Evolutionary conservation across 2,888 invertebrate species (phyloP).

Genomic region (Ditylenchus weischeri): DNA sequence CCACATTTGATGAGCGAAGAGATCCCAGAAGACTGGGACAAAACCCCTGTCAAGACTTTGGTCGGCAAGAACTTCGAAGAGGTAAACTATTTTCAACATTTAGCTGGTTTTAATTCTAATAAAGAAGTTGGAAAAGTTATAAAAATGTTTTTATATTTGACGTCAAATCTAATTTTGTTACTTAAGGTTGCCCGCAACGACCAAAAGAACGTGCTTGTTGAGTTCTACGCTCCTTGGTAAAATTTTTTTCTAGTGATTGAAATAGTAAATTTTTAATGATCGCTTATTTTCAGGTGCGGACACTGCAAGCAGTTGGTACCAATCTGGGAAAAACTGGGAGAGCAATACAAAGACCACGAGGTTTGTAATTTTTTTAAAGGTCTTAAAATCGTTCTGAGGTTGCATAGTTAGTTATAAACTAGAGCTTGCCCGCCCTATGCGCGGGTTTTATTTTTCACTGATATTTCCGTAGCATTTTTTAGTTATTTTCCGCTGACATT

Average conservation of each 20-base stretch:
- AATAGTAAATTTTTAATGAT: neutral
- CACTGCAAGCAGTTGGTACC: slow-evolving; percentile 95
- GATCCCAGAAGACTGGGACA: slow-evolving; percentile 92
- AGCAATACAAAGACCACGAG: slow-evolving; percentile 77
- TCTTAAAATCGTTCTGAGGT: too few relatives aligned
- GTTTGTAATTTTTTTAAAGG: too few relatives aligned
- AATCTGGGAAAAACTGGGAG: slow-evolving; percentile 90
- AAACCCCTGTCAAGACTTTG: slow-evolving; percentile 81
- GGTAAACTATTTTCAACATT: slow-evolving; percentile 52
- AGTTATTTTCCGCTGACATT: too few relatives aligned
- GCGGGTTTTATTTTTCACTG: too few relatives aligned
- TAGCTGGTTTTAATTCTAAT: slow-evolving; percentile 81
- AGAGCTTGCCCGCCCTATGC: too few relatives aligned
- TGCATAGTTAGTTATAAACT: too few relatives aligned
- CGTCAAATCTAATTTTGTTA: too few relatives aligned
- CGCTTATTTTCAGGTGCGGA: slow-evolving; percentile 17
- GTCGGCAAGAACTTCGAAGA: slow-evolving; percentile 93
- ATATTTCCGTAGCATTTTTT: too few relatives aligned
- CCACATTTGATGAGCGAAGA: slow-evolving; percentile 90
- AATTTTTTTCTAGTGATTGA: slow-evolving; percentile 64
- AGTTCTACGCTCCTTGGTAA: slow-evolving; percentile 71
- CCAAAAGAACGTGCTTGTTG: slow-evolving; percentile 69
- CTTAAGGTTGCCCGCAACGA: too few relatives aligned
- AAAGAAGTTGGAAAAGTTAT: slow-evolving; percentile 68
- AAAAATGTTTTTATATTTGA: too few relatives aligned